Percentiles rank a stretch among this genome's conserved stretches.
Evolutionary conservation across 2,888 invertebrate species (phyloP).

Genomic region (Eupithecia dodoneata): DNA sequence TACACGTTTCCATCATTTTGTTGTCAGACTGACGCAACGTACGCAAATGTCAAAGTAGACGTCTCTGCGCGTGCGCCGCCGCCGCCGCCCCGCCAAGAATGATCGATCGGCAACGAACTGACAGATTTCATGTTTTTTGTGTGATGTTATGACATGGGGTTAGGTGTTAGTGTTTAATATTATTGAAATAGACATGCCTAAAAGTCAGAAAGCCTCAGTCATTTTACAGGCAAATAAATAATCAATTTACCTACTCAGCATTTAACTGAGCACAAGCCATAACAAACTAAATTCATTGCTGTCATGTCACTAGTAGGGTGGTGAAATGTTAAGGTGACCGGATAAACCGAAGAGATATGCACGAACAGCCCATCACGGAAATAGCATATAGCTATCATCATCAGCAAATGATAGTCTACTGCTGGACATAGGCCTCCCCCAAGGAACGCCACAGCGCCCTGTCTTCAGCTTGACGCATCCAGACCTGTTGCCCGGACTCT

Average conservation of each 20-base stretch:
- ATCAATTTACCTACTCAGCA: neutral
- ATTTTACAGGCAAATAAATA: neutral
- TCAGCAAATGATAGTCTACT: too few species aligned
- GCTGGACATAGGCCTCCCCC: too few species aligned
- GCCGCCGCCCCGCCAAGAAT: conserved; percentile 37
- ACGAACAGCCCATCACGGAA: neutral
- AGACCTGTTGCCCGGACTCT: too few species aligned
- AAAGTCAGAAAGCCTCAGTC: neutral
- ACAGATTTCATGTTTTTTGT: conserved; percentile 43
- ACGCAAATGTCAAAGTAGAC: conserved; percentile 65
- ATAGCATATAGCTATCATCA: neutral
- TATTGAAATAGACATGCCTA: neutral
- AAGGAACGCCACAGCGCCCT: too few species aligned
- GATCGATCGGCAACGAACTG: conserved; percentile 55
- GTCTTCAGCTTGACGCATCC: too few species aligned
- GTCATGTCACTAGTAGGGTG: neutral
- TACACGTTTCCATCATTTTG: conserved; percentile 67
- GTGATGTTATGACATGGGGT: conserved; percentile 30
- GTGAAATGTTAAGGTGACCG: neutral
- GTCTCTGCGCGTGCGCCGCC: conserved; percentile 53
- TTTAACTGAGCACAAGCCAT: neutral
- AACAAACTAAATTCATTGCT: neutral
- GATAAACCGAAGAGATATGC: neutral
- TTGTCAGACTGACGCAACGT: conserved; percentile 62
- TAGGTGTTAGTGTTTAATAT: conserved; percentile 16